Percentiles rank a stretch among this genome's conserved stretches.
phyloP scores from a whole-genome alignment of 1,140 invertebrate genomes.

The Aphelenchoides besseyi region DNA sequence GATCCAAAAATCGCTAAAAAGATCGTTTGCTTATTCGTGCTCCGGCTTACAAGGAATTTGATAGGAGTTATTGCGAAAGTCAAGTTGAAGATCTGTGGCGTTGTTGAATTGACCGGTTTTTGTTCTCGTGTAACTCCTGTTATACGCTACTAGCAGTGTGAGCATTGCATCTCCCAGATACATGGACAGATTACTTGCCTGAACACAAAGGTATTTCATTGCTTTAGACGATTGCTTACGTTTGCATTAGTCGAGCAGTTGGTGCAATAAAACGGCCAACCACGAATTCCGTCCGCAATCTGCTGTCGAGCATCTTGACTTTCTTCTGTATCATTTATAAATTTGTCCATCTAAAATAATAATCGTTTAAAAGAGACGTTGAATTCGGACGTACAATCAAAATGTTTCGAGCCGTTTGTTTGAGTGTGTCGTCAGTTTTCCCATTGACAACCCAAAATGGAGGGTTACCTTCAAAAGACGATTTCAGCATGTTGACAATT shows the following conservation, averaged over 20 bases:
- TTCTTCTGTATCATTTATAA: slow-evolving; percentile 14
- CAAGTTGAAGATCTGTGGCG: not conserved
- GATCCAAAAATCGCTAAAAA: not conserved
- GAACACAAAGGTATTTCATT: not conserved
- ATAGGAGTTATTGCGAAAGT: not conserved
- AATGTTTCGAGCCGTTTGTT: slow-evolving; percentile 13
- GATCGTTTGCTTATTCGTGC: not conserved
- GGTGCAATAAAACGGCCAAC: slow-evolving; percentile 42
- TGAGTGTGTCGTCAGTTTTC: not conserved
- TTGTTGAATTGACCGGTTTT: not conserved
- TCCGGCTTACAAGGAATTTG: not conserved
- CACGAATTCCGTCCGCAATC: slow-evolving; percentile 25
- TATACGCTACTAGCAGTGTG: not conserved
- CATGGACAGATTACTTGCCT: not conserved
- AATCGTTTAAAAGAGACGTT: too few relatives aligned
- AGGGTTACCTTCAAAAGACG: not conserved
- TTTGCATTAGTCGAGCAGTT: slow-evolving; percentile 22
- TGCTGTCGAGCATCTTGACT: not conserved
- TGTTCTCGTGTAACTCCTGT: not conserved
- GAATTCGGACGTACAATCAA: slow-evolving; percentile 7
- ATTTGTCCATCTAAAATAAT: not conserved
- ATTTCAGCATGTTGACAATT: not conserved
- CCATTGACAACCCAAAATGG: slow-evolving; percentile 20
- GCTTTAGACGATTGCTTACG: too few relatives aligned
- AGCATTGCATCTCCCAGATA: slow-evolving; percentile 6